Base-by-base conservation (phyloP, 2,113 vertebrate genomes). In the Poeciliopsis occidentalis region DNA sequence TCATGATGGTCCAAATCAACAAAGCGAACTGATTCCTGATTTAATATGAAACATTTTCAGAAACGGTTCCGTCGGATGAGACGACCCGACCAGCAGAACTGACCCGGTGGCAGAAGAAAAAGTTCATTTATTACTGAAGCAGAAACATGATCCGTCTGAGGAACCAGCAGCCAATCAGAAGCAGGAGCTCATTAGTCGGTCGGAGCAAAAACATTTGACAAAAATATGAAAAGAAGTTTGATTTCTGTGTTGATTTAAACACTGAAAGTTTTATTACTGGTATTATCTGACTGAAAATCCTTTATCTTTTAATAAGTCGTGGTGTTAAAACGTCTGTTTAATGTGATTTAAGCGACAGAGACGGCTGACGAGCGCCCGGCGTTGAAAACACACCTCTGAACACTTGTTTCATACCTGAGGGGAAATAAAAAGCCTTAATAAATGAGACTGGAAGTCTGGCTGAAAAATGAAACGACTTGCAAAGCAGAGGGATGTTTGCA, bases 111-210 rank as follows among this genome's bases (percentile, higher is more conserved):
- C 12, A 15, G 41, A 13, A 17, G 13, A 44, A 31, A 1, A 31
- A 4, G 39, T 3, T 41, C 12, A 41, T 47, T 47, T 47, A 17
- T 44, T 44, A 13, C 15, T 17, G 12, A 17, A 47, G 5, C 44
- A 47, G 44, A 19, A 47, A 6, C 44, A 6, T 6, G 15, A 47
- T 47, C 15, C 4, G 44, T 17, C 4, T 19, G 13, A 47, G 13
- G 17, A 47, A 47, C 15, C 44, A 47, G 44, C 79, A 69, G 85
- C 83, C 89, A 91, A 65, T 81, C 77, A 69, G 73, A 65, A 78
- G 85, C 80, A 83, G 66, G 69, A 47, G 15, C 44, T 47, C 44
- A 5, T 47, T 47, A 47, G 44, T 5, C 17, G 44, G 13, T 47
- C 17, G 12, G 15, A 15, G 41, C 3, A 1, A 5, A 5, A 34